These are phyloP conservation scores for Canis aureus DNA, from an alignment of 2,113 vertebrate species.

Conservation along the genomic window DNA sequence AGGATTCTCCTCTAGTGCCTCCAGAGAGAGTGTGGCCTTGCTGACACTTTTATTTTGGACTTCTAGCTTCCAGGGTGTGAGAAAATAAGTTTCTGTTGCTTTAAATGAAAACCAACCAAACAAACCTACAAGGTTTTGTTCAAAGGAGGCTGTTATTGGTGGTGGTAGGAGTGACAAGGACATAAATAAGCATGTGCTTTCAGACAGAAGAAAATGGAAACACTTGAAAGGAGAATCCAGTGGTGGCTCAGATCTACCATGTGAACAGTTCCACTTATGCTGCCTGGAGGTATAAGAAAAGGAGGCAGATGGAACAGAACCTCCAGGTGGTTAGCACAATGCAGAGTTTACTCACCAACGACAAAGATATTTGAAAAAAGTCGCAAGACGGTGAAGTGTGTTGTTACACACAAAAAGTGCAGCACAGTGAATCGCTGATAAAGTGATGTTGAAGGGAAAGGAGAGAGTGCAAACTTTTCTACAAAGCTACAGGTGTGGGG, in stretches of 20 bases:
- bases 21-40: not conserved
- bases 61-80: not conserved
- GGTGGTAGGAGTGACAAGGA: not conserved
- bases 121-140: not conserved
- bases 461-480: not conserved
- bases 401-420: not conserved
- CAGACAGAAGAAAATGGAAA: not conserved
- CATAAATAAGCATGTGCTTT: not conserved
- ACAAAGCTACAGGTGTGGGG: not conserved
- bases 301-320: no score
- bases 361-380: not conserved
- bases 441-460: not conserved
- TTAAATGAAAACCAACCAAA: not conserved
- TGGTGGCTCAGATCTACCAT: not conserved
- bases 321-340: not conserved
- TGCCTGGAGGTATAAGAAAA: not conserved
- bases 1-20: not conserved
- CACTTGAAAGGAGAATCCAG: not conserved
- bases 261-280: not conserved
- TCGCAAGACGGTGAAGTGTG: not conserved
- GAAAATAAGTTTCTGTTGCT: not conserved
- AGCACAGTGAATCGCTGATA: not conserved
- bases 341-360: not conserved
- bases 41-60: not conserved
- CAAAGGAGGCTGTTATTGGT: not conserved